Conservation (phyloP, 1,140 invertebrate species). For the Sinella curviseta region DNA sequence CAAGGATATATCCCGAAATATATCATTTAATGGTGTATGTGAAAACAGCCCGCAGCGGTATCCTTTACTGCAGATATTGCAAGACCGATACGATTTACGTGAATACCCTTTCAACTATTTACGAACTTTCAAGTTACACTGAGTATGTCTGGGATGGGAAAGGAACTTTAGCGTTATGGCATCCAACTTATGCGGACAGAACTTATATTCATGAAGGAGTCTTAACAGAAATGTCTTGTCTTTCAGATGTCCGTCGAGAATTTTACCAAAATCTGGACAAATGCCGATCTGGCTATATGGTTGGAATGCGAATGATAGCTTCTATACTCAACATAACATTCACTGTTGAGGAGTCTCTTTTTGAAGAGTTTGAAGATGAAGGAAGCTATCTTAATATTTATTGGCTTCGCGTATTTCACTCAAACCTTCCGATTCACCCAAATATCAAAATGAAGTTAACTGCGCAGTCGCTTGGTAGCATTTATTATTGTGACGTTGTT, state of each 20-base stretch:
- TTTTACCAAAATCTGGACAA: not conserved
- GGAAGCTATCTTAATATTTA: not conserved
- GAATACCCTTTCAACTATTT: no score
- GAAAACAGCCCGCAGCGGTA: no score
- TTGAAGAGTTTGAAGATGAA: not conserved
- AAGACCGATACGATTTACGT: no score
- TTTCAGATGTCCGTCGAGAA: not conserved
- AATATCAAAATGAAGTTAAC: not conserved
- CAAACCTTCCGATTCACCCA: not conserved
- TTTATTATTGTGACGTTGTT: no score
- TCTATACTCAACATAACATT: not conserved
- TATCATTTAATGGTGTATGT: no score
- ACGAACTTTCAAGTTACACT: no score
- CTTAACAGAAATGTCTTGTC: not conserved
- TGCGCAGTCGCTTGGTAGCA: not conserved
- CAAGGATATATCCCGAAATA: no score
- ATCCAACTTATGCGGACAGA: not conserved
- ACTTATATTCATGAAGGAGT: not conserved
- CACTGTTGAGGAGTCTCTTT: not conserved
- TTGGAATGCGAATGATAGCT: not conserved
- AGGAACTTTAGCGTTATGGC: no score
- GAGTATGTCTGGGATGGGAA: no score
- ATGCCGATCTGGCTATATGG: not conserved
- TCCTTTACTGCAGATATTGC: no score
- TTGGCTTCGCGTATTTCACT: not conserved